Base-by-base conservation (phyloP, 2,113 vertebrate genomes). In the Hemiprocne comata region DNA sequence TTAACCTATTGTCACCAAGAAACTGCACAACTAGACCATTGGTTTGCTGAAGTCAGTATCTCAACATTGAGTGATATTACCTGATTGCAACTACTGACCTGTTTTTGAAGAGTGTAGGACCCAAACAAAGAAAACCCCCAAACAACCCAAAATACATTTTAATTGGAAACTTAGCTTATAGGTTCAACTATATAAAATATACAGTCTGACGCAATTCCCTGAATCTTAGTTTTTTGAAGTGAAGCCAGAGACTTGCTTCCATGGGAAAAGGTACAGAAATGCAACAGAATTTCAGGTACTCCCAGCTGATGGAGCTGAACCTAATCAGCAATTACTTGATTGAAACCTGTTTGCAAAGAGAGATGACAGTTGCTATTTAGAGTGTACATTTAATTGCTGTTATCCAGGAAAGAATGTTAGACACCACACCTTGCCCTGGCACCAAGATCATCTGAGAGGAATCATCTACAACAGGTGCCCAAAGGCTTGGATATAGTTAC, bases 191-290 rank as follows among this genome's bases (percentile, higher is more conserved):
- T 38, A 33, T 11, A 5, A 12, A 70, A 61, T 72, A 62, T 18
- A 33, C 7, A 34, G 2, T 29, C 13, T 13, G 54, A 53, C 6
- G 7, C 0, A 0, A 50, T n/a, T 64, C 18, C 10, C 24, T 76
- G 54, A 80, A 36, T 36, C 38, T 13, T 61, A n/a, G 2, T 6
- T 29, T 84, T 76, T 33, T 25, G 2, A 84, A 87, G 17, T 26
- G 46, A 87, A 87, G 61, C 3, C 2, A 46, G 29, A 62, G 23
- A 61, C 60, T 61, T 87, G 10, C 48, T 74, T 66, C n/a, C 40
- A 31, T 0, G 1, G 34, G 7, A 86, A 75, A 58, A 23, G 3
- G 16, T 21, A 31, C 3, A 7, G 34, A 87, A 11, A 46, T 38
- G 19, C 38, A 77, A 57, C 18, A 62, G 36, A 65, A 61, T 65